Evolutionary conservation across 2,888 invertebrate species (phyloP), one percentile per base, ranked within the genome.

Genomic region (Cerceris ruficornis): DNA sequence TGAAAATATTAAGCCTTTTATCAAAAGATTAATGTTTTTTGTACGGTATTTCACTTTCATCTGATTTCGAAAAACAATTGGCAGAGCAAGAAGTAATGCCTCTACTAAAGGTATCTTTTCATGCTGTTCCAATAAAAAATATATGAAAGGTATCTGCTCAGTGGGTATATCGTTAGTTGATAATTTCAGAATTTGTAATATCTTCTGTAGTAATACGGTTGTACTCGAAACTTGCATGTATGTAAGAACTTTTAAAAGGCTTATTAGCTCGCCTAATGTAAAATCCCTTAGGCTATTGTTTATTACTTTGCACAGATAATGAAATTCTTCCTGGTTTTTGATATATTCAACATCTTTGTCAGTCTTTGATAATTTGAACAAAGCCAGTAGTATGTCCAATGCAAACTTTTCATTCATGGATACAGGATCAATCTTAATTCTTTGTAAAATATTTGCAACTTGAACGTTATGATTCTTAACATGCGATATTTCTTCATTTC

Each of bases 1-100:
- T 43, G 84, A 49, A 88, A 93, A 96, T 0, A 92, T 88, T 7
- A 96, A 88, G 92, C 94, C 94, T 39, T 94, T 94, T 9, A 92
- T 91, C 41, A 96, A 87, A 14, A 94, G 88, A 0, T 90, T 87
- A 7, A 94, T 75, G 83, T 95, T 94, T 39, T 93, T 92, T 9
- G 89, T 92, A 78, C 95, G 94, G n/a, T 89, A 79, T 89, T 96
- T 95, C 7, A 93, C 82, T 0, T 93, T 93, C 7, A 96, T 83
- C 77, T 95, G 94, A 7, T 94, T 93, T 92, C 96, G 95, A 87
- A 96, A 95, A 0, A 95, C 94, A 42, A 96, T 90, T 0, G 96
- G 96, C 9, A 96, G 86, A 0, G 96, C 96, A 0, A 95, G 92
- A 85, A 93, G 93, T 6, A 96, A 87, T 0, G 95, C 96, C 49